These are phyloP conservation scores for Zophobas morio DNA, from an alignment of 1,140 invertebrate genomes.

Conservation along the genomic window DNA sequence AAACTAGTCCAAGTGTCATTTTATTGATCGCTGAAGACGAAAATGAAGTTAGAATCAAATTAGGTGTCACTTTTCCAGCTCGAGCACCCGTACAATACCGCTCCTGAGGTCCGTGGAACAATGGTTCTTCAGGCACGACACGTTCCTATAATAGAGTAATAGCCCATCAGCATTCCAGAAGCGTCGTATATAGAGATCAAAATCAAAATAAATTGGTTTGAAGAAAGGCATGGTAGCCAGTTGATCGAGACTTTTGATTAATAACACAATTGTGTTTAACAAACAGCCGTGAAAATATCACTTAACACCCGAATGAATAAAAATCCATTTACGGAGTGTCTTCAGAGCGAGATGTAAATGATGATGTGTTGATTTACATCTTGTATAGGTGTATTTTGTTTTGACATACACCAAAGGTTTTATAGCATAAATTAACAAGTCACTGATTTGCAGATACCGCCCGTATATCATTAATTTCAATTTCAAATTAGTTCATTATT, in stretches of 20 bases:
- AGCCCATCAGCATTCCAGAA: conserved; percentile 20
- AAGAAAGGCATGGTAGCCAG: conserved; percentile 7
- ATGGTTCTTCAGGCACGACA: conserved; percentile 11
- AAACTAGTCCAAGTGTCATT: too few species aligned
- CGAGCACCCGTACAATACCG: neutral
- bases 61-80: conserved; percentile 1
- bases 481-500: conserved; percentile 22
- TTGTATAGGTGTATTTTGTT: conserved; percentile 45
- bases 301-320: conserved; percentile 48
- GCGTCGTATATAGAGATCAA: conserved; percentile 34
- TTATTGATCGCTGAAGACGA: too few species aligned
- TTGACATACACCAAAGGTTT: conserved; percentile 49
- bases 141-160: conserved; percentile 17
- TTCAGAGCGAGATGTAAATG: conserved; percentile 53
- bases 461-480: conserved; percentile 20
- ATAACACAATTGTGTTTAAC: conserved; percentile 55
- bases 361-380: conserved; percentile 53
- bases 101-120: neutral
- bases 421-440: conserved; percentile 38
- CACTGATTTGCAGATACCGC: conserved; percentile 22
- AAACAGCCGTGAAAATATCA: conserved; percentile 57
- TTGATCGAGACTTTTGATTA: conserved; percentile 54
- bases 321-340: conserved; percentile 42
- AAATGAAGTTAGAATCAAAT: too few species aligned
- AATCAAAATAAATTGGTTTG: conserved; percentile 43